A percentile compares a stretch with the other conserved stretches of the same genome.
Evolutionary conservation across 2,888 invertebrate genomes (phyloP).

Genomic region (Eupelmus urozonus): DNA sequence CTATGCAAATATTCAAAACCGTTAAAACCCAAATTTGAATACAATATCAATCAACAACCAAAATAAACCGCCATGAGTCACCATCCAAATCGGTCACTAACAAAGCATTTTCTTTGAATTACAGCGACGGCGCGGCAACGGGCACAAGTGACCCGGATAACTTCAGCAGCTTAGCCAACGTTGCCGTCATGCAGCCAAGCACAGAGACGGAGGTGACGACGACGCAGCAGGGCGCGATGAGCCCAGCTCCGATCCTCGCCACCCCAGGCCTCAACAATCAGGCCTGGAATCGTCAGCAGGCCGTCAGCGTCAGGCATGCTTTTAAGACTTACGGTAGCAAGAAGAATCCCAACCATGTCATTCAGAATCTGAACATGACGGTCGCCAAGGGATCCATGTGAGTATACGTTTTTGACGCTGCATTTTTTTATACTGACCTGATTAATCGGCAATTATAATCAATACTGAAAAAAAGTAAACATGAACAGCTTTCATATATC

Average conservation of each 20-base stretch:
- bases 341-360: conserved; percentile 90
- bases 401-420: too few relatives aligned
- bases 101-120: neutral
- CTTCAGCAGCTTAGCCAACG: conserved; percentile 62
- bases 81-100: too few relatives aligned
- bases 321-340: conserved; percentile 94
- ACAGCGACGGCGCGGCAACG: conserved; percentile 76
- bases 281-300: conserved; percentile 85
- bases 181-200: conserved; percentile 48
- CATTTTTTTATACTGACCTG: too few relatives aligned
- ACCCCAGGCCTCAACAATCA: conserved; percentile 74
- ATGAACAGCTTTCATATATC: too few relatives aligned
- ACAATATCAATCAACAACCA: too few relatives aligned
- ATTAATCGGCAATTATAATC: too few relatives aligned
- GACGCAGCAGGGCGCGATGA: conserved; percentile 42
- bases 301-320: conserved; percentile 91
- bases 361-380: conserved; percentile 94
- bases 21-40: too few relatives aligned
- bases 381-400: conserved; percentile 96
- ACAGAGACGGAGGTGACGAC: conserved; percentile 67
- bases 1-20: too few relatives aligned
- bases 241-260: conserved; percentile 66
- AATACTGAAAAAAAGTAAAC: too few relatives aligned
- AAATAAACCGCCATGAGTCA: too few relatives aligned
- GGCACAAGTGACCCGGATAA: conserved; percentile 71